A percentile compares a stretch with the other conserved stretches of the same genome.
Evolutionary conservation across 1,140 invertebrate genomes (phyloP).

Genomic region (Solen grandis): DNA sequence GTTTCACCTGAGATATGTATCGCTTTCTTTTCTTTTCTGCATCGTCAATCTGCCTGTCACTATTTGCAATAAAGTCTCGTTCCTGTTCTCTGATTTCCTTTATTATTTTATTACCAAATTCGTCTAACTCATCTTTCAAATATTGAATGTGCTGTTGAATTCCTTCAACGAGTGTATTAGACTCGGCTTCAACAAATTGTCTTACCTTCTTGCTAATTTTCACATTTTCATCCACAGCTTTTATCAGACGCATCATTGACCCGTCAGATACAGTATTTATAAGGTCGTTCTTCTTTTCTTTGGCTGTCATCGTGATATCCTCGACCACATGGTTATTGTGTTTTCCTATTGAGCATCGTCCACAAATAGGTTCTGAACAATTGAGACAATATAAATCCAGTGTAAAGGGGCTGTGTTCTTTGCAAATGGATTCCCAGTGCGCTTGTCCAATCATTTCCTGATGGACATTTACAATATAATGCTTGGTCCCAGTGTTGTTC

Average conservation of each 20-base stretch:
- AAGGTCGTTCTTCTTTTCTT: slow-evolving; percentile 19
- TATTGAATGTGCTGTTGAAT: slow-evolving; percentile 35
- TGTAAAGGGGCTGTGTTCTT: slow-evolving; percentile 34
- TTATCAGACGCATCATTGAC: not conserved
- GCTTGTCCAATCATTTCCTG: slow-evolving; percentile 41
- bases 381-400: slow-evolving; percentile 38
- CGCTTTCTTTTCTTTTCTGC: slow-evolving; percentile 29
- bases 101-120: slow-evolving; percentile 24
- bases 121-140: slow-evolving; percentile 43
- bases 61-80: not conserved
- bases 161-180: not conserved
- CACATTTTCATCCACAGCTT: slow-evolving; percentile 12
- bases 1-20: slow-evolving; percentile 1
- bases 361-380: slow-evolving; percentile 44
- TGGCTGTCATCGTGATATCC: slow-evolving; percentile 15
- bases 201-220: slow-evolving; percentile 25
- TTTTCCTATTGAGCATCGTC: slow-evolving; percentile 30
- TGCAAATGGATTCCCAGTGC: not conserved
- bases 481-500: not conserved
- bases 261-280: not conserved
- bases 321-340: slow-evolving; percentile 34
- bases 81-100: slow-evolving; percentile 23
- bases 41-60: slow-evolving; percentile 28
- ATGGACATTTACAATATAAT: slow-evolving; percentile 32
- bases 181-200: not conserved